Evolutionary conservation across 2,888 invertebrate species (phyloP), one percentile per base, ranked within the genome.

Genomic region (Epiblema foenella): DNA sequence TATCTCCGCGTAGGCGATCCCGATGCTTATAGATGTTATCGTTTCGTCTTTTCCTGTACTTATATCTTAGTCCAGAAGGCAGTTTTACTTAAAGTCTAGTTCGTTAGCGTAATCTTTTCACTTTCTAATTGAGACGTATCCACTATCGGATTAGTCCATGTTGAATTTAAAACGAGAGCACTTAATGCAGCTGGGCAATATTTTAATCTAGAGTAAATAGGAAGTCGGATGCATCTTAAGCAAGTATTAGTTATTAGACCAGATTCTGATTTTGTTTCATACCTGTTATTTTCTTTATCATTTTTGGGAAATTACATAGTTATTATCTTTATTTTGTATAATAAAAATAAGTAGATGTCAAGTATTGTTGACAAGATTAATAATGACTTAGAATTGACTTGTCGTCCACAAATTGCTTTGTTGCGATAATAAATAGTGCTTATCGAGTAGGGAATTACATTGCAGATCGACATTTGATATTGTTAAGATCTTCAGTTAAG

Each of bases 21-120:
- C 76, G 81, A 82, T 85, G 82, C 83, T 83, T 83, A 83, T 81
- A 84, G 82, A 83, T 85, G 82, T 84, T 85, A 85, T 79, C 83
- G 81, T 84, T 85, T 84, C 81, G 84, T 85, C 80, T 81, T 75
- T 82, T 79, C 81, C 81, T 79, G 83, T 82, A 81, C 33, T 59
- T 76, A 78, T 82, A 79, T 78, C 73, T 79, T 69, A 76, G 75
- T 76, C 74, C 75, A 78, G 79, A 78, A 76, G 77, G 78, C 76
- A 77, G 77, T 77, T 77, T 75, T 77, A 73, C 77, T 79, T 80
- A 83, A 33, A 33, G 85, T 82, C 83, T 71, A 81, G 83, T 88
- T 88, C 83, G 85, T 88, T 87, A 87, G 83, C 80, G 80, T 82
- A 83, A 85, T 86, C 83, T 85, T 85, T 83, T 82, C 83, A 86